A percentile compares a stretch with the other conserved stretches of the same genome.
Evolutionary conservation across 2,113 vertebrate species (phyloP).

Genomic region (Morone chrysops): DNA sequence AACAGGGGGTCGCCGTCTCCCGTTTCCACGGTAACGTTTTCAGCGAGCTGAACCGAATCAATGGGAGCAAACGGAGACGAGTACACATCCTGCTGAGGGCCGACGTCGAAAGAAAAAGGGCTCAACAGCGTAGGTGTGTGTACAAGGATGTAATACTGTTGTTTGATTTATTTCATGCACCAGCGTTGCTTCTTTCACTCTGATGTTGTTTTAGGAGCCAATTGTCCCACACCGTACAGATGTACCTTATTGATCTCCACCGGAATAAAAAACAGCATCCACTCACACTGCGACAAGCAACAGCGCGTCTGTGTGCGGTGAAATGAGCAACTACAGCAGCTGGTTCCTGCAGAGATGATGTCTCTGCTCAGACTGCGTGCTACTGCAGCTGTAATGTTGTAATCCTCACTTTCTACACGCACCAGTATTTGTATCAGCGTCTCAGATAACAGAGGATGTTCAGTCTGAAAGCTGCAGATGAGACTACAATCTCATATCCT

Average conservation of each 20-base stretch:
- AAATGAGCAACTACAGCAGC: constrained; percentile 16
- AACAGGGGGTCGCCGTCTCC: constrained; percentile 17
- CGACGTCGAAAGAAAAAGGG: constrained; percentile 8
- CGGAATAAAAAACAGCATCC: not conserved
- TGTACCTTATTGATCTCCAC: not conserved
- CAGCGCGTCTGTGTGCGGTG: not conserved
- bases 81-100: constrained; percentile 40
- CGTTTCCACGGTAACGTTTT: constrained; percentile 71
- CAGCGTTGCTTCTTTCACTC: constrained; percentile 22
- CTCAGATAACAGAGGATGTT: not conserved
- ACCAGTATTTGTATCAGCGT: not conserved
- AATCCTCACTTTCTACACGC: not conserved
- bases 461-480: too few species aligned
- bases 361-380: not conserved
- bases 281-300: not conserved
- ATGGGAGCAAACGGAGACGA: constrained; percentile 46
- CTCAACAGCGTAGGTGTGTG: constrained; percentile 17
- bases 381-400: not conserved
- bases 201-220: not conserved
- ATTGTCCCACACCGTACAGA: constrained; percentile 31
- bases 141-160: constrained; percentile 13
- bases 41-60: constrained; percentile 49
- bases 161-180: constrained; percentile 11
- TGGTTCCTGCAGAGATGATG: not conserved
- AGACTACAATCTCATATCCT: too few species aligned